Conservation (phyloP, 2,888 invertebrate species). For the Bellardia pandia region DNA sequence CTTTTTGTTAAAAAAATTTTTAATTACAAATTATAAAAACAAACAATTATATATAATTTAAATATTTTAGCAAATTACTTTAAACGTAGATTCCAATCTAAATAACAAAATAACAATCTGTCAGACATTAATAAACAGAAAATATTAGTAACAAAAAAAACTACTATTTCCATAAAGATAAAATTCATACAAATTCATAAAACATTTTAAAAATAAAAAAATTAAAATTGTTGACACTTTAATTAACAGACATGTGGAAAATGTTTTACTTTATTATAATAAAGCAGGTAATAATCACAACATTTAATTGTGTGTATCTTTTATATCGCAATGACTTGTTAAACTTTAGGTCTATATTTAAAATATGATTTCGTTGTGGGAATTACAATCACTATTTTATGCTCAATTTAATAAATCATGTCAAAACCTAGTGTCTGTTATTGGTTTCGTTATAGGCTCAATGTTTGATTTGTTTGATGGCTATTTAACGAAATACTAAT, state of each 20-base stretch:
- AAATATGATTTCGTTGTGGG: not conserved
- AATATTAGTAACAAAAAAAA: not conserved
- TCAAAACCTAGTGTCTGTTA: constrained; percentile 1
- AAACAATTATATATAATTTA: constrained; percentile 12
- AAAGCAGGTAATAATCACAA: constrained; percentile 3
- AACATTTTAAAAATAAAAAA: constrained; percentile 30
- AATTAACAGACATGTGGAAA: constrained; percentile 53
- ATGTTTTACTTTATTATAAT: constrained; percentile 31
- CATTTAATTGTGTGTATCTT: constrained; percentile 8
- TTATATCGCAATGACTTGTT: constrained; percentile 12
- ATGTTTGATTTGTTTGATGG: not conserved
- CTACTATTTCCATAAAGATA: constrained; percentile 27
- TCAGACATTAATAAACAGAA: not conserved
- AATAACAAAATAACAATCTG: not conserved
- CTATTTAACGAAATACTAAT: constrained; percentile 3
- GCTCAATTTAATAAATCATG: constrained; percentile 9
- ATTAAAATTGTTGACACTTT: constrained; percentile 48
- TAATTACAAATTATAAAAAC: not conserved
- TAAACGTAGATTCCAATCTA: not conserved
- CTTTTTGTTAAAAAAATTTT: not conserved
- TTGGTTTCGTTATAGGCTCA: not conserved
- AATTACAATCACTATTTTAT: constrained; percentile 13
- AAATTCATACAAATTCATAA: constrained; percentile 5
- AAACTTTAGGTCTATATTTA: constrained; percentile 30
- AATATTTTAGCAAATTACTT: constrained; percentile 1